Evolutionary conservation across 2,888 invertebrate species (phyloP).

Genomic region (Ectobius pallidus): DNA sequence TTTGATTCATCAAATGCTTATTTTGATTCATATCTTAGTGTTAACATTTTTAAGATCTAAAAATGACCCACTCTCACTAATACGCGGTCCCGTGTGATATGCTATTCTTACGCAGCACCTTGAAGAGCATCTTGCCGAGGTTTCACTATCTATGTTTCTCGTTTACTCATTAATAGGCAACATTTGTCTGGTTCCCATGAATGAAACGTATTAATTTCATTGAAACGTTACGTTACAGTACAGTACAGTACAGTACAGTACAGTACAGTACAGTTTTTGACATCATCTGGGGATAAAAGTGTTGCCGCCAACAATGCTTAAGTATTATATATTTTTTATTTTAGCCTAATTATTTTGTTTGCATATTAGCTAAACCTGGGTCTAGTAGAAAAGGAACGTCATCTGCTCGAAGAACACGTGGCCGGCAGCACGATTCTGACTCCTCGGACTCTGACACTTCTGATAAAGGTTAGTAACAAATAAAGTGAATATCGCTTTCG

Average conservation of each 20-base stretch:
- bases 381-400: background rate
- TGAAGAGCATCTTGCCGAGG: no score
- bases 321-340: background rate
- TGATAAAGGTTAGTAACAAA: background rate
- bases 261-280: background rate
- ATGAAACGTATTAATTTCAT: no score
- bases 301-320: background rate
- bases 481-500: background rate
- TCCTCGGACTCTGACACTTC: background rate
- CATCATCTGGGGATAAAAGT: background rate
- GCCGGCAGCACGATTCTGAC: background rate
- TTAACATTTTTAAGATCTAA: no score
- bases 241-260: background rate
- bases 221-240: no score
- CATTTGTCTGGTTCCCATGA: no score
- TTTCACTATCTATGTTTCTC: no score
- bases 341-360: background rate
- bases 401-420: background rate
- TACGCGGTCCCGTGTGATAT: no score
- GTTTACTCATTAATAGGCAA: no score
- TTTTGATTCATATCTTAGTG: no score
- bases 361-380: background rate
- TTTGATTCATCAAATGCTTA: no score
- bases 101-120: no score
- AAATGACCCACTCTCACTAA: no score